These are phyloP conservation scores for Cochlearius cochlearius DNA, from an alignment of 2,113 vertebrate genomes.

Conservation along the genomic window DNA sequence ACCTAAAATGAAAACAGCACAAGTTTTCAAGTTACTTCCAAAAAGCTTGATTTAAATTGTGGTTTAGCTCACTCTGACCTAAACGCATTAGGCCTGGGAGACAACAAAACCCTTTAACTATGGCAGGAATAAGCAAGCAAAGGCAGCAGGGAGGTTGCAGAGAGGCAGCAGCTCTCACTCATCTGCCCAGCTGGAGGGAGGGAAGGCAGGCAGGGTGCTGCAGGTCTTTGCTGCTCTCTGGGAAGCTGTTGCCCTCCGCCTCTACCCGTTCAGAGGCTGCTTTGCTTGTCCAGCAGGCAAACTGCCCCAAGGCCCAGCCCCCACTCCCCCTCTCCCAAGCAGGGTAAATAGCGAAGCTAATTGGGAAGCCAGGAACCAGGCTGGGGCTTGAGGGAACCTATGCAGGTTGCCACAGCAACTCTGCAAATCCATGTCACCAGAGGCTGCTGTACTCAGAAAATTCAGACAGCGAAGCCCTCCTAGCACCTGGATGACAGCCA, in stretches of 20 bases:
- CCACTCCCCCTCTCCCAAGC: neutral
- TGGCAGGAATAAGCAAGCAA: neutral
- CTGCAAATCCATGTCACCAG: neutral
- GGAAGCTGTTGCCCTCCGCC: neutral
- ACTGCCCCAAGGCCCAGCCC: neutral
- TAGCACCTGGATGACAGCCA: neutral
- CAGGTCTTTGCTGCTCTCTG: neutral
- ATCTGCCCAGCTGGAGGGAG: neutral
- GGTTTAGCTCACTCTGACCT: neutral
- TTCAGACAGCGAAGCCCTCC: neutral
- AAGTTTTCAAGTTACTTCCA: neutral
- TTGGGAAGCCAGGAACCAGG: neutral
- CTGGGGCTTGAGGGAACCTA: neutral
- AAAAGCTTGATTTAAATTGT: neutral
- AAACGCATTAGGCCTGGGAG: neutral
- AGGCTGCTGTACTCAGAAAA: neutral
- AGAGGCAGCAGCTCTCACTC: accelerated
- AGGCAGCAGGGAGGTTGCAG: neutral
- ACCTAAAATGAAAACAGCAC: neutral
- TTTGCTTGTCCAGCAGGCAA: neutral
- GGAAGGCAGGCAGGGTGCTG: neutral
- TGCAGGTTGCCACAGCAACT: constrained; percentile 28
- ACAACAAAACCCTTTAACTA: neutral
- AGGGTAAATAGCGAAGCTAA: neutral
- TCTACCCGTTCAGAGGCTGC: neutral